phyloP scores from a whole-genome alignment of 2,888 invertebrate species.

The Melanophora roralis region DNA sequence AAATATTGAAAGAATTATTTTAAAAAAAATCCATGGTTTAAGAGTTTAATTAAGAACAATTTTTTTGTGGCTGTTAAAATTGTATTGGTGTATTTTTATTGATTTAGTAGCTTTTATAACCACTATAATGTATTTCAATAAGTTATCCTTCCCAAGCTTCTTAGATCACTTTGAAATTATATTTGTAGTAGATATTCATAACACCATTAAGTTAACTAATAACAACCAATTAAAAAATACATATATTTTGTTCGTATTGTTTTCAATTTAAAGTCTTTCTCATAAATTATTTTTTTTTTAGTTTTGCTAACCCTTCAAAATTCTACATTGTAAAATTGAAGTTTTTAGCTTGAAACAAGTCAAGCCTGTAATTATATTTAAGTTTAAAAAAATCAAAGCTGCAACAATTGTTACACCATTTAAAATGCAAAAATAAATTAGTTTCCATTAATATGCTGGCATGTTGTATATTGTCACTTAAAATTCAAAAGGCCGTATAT shows the following conservation, averaged over 20 bases:
- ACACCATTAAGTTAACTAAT: constrained; percentile 4
- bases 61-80: no score
- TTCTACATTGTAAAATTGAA: constrained; percentile 34
- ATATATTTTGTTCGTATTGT: not conserved
- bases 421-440: constrained; percentile 8
- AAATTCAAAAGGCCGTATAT: no score
- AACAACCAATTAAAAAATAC: not conserved
- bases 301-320: not conserved
- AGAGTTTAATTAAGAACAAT: no score
- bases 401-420: constrained; percentile 35
- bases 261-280: constrained; percentile 25
- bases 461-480: not conserved
- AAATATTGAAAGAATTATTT: no score
- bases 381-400: not conserved
- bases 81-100: no score
- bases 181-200: not conserved
- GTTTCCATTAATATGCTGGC: constrained; percentile 15
- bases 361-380: constrained; percentile 51
- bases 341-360: constrained; percentile 41
- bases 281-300: constrained; percentile 4
- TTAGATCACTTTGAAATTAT: not conserved
- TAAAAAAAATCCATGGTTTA: no score
- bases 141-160: constrained; percentile 19
- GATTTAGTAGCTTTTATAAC: no score
- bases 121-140: not conserved